Base-by-base conservation (phyloP, 2,888 invertebrate species). In the Lathronympha strigana region DNA sequence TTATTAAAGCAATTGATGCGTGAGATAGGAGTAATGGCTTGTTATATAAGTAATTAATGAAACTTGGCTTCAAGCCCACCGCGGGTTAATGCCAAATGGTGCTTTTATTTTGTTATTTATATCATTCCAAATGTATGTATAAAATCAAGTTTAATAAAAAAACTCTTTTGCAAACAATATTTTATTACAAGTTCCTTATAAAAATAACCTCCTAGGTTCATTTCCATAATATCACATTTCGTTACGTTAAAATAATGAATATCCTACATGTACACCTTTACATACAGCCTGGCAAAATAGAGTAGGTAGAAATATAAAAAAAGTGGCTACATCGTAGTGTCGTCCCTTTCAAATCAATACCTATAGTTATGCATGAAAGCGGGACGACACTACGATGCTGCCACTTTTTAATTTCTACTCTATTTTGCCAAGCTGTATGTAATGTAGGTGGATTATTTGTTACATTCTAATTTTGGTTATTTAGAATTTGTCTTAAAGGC, bases 141-240 rank as follows among this genome's bases (percentile, higher is more conserved):
- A 47, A 51, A 45, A 58, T 23, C 13, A 49, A 49, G 36, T 60
- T 60, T 8, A 49, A 60, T 49, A 49, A 60, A 60, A 60, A 49
- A 36, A n/a, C 4, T 23, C n/a, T 47, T 58, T 40, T 4, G n/a
- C 19, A 4, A 57, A n/a, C 0, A 17, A 13, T 57, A 28, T 40
- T 57, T 57, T 21, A 31, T 45, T 55, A 43, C 19, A 61, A 61
- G 54, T n/a, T 17, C 19, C 64, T 58, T 64, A 64, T 36, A 64
- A 64, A 64, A 64, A 64, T 64, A 64, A 64, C 64, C 51, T 53
- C 38, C 45, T 60, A 58, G 64, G 58, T 58, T 53, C 25, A 64
- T 64, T 43, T 64, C 47, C 15, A 54, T 54, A 66, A 66, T 66
- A 66, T 66, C 66, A 61, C 66, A 66, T 45, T 63, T 57, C 36